phyloP scores from a whole-genome alignment of 2,888 invertebrate species.

The Drosophila lacicola region DNA sequence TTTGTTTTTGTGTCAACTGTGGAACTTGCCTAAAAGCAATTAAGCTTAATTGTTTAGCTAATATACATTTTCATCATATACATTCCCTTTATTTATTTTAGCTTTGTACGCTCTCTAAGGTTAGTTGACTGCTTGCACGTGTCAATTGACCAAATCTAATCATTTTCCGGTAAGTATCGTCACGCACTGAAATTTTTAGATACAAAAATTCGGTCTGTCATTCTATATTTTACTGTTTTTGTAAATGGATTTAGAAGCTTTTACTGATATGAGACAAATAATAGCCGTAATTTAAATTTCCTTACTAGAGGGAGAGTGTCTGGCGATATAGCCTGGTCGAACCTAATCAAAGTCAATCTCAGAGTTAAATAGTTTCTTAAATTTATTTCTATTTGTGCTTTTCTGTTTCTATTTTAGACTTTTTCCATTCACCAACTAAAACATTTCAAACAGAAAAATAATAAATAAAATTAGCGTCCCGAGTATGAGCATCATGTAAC shows the following conservation, averaged over 20 bases:
- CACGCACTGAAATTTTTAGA: not conserved
- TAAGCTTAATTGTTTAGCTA: not conserved
- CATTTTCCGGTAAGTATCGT: conserved; percentile 35
- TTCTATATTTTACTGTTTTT: not conserved
- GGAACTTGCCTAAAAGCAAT: not conserved
- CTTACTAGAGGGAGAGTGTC: no score
- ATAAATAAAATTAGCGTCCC: no score
- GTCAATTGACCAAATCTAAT: conserved; percentile 49
- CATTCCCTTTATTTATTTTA: conserved; percentile 17
- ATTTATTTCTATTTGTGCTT: no score
- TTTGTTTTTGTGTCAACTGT: conserved; percentile 1
- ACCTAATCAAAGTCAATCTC: no score
- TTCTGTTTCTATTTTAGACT: no score
- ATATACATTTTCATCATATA: not conserved
- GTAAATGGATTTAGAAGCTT: not conserved
- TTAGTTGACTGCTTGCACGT: conserved; percentile 41
- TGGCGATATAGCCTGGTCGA: no score
- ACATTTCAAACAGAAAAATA: no score
- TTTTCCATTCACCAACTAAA: no score
- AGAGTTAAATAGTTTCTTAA: no score
- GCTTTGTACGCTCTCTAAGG: conserved; percentile 11
- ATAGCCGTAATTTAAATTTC: no score
- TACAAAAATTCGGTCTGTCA: not conserved
- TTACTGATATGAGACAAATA: no score
- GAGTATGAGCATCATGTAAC: no score